phyloP scores from a whole-genome alignment of 2,888 invertebrate species.

The Nymphalis urticae region DNA sequence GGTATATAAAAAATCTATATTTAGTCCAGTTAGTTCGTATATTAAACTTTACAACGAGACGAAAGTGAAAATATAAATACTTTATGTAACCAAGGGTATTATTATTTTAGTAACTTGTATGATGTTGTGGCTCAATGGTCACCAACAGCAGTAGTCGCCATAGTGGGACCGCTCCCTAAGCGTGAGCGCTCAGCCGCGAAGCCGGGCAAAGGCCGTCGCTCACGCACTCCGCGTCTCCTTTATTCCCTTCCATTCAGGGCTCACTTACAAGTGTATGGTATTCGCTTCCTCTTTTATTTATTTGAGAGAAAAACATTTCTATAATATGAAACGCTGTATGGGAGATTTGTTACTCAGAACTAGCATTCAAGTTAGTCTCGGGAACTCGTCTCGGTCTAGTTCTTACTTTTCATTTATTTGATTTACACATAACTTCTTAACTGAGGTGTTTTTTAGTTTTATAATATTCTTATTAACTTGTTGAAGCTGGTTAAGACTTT shows the following conservation, averaged over 20 bases:
- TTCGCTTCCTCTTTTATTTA: slow-evolving; percentile 25
- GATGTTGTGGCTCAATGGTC: background rate
- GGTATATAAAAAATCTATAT: too few relatives aligned
- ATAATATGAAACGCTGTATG: slow-evolving; percentile 5
- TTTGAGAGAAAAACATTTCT: slow-evolving; percentile 15
- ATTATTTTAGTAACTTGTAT: too few relatives aligned
- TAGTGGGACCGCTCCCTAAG: slow-evolving; percentile 3
- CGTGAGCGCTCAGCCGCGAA: slow-evolving; percentile 18
- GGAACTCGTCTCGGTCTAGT: slow-evolving; percentile 13
- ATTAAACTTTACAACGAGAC: too few relatives aligned
- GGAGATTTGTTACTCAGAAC: slow-evolving; percentile 19
- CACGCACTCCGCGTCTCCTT: slow-evolving; percentile 19
- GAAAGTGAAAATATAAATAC: too few relatives aligned
- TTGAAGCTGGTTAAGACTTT: too few relatives aligned
- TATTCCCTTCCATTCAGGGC: slow-evolving; percentile 22
- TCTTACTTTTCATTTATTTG: slow-evolving; percentile 8
- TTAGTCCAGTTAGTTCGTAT: too few relatives aligned
- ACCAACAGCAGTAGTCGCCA: background rate
- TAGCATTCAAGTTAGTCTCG: background rate
- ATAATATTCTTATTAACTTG: background rate
- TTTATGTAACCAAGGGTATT: too few relatives aligned
- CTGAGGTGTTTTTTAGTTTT: background rate
- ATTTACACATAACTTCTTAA: background rate
- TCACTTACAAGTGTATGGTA: slow-evolving; percentile 23
- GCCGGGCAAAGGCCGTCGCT: slow-evolving; percentile 27